Conservation (phyloP, 2,888 invertebrate genomes). For the Perdita meconis region DNA sequence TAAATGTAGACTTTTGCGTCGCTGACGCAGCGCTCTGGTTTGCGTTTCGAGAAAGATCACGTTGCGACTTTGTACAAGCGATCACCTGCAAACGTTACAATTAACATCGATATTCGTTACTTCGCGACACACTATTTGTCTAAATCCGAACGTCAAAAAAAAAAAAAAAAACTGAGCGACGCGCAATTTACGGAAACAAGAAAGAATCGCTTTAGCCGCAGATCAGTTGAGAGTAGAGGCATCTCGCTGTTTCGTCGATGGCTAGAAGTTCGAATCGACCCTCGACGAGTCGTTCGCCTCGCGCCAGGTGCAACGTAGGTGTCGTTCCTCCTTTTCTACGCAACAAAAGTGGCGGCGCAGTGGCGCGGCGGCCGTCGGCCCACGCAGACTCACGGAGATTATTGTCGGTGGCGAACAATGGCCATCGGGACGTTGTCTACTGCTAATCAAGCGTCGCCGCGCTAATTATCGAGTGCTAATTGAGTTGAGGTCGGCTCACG, state of each 20-base stretch:
- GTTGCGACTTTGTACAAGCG: too few relatives aligned
- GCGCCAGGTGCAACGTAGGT: conserved; percentile 49
- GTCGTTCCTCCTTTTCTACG: conserved; percentile 29
- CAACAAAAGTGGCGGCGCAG: conserved; percentile 26
- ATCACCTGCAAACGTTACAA: too few relatives aligned
- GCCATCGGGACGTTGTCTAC: conserved; percentile 71
- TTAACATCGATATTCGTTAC: too few relatives aligned
- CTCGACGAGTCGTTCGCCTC: conserved; percentile 38
- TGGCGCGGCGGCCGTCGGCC: conserved; percentile 53
- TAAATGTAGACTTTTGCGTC: too few relatives aligned
- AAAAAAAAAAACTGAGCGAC: conserved; percentile 5
- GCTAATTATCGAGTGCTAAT: conserved; percentile 82
- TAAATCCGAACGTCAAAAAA: too few relatives aligned
- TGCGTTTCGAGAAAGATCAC: too few relatives aligned
- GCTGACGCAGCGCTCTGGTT: too few relatives aligned
- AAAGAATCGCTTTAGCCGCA: conserved; percentile 10
- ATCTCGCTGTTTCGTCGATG: conserved; percentile 11
- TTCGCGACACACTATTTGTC: not conserved
- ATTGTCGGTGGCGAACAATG: conserved; percentile 74
- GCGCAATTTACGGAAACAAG: conserved; percentile 10
- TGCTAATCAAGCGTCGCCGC: conserved; percentile 78
- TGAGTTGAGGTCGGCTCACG: conserved; percentile 49
- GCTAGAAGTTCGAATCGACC: conserved; percentile 25
- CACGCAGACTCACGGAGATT: conserved; percentile 67
- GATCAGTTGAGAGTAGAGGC: conserved; percentile 36